Percentiles rank a stretch among this genome's conserved stretches.
Conservation (phyloP, 2,113 vertebrate genomes). For the Chaetura pelagica region DNA sequence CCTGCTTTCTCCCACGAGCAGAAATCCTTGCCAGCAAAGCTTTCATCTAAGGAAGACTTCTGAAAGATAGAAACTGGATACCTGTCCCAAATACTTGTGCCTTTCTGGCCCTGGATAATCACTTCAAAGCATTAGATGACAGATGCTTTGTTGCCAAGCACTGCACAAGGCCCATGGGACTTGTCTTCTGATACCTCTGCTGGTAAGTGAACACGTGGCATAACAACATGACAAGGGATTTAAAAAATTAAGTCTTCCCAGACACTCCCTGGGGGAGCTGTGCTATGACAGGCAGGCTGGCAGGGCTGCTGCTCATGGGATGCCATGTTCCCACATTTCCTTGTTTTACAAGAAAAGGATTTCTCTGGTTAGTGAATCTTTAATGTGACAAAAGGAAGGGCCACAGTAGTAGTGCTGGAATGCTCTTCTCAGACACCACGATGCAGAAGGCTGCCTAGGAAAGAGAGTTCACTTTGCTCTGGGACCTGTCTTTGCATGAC, state of each 20-base stretch:
- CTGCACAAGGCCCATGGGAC: background rate
- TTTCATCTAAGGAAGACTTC: background rate
- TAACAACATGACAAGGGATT: slow-evolving; percentile 21
- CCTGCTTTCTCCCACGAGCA: background rate
- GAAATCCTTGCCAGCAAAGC: background rate
- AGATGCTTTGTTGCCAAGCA: background rate
- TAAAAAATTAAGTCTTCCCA: slow-evolving; percentile 35
- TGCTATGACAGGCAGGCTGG: background rate
- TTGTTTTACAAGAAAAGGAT: slow-evolving; percentile 33
- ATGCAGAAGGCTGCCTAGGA: background rate
- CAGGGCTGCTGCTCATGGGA: background rate
- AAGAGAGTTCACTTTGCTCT: background rate
- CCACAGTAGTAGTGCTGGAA: background rate
- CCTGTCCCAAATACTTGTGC: background rate
- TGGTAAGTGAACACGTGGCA: background rate
- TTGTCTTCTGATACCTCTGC: slow-evolving; percentile 22
- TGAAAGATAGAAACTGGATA: background rate
- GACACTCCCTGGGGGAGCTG: background rate
- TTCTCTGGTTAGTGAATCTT: slow-evolving; percentile 11
- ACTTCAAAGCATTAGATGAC: slow-evolving; percentile 35
- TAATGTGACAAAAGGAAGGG: slow-evolving; percentile 20
- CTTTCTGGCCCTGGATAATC: background rate
- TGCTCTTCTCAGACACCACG: background rate
- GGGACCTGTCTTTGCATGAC: background rate
- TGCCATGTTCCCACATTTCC: background rate